Percentiles rank a stretch among this genome's conserved stretches.
Evolutionary conservation across 2,797 vertebrate genomes (phyloP).

Genomic region (Cirrhinus mrigala): DNA sequence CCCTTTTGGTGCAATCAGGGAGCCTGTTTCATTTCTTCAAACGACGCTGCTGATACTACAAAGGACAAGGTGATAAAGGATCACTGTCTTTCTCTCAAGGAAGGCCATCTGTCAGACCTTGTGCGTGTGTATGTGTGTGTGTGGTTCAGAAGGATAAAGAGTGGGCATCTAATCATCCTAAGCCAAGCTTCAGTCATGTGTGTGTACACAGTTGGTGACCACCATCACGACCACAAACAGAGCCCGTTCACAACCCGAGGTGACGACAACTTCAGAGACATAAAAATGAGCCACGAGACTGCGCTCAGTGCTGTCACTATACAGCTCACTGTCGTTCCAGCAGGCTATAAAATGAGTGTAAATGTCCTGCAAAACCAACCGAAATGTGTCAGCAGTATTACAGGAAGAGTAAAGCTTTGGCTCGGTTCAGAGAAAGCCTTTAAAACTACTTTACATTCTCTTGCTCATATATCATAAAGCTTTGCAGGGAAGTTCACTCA

Average conservation of each 20-base stretch:
- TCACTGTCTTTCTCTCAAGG: constrained; percentile 30
- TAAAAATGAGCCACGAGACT: neutral
- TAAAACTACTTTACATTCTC: constrained; percentile 10
- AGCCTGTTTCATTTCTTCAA: constrained; percentile 18
- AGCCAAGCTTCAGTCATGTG: constrained; percentile 44
- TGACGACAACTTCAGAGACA: neutral
- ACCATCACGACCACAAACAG: constrained; percentile 22
- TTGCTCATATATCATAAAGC: neutral
- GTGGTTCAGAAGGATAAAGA: constrained; percentile 55
- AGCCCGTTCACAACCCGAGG: constrained; percentile 21
- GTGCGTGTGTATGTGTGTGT: constrained; percentile 34
- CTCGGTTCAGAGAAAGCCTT: constrained; percentile 26
- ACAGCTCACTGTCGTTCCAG: neutral
- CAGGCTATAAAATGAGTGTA: constrained; percentile 30
- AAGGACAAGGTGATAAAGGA: constrained; percentile 39
- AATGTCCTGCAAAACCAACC: constrained; percentile 31
- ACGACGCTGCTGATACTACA: constrained; percentile 31
- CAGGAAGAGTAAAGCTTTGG: constrained; percentile 34
- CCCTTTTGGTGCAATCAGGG: constrained; percentile 7
- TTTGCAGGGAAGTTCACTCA: neutral
- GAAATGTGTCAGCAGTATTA: constrained; percentile 30
- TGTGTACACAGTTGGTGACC: constrained; percentile 49
- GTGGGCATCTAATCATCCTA: constrained; percentile 48
- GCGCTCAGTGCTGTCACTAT: neutral
- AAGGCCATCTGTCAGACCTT: constrained; percentile 61